Percentiles rank a stretch among this genome's conserved stretches.
phyloP scores from a whole-genome alignment of 2,888 invertebrate species.

The Stenichneumon culpator region DNA sequence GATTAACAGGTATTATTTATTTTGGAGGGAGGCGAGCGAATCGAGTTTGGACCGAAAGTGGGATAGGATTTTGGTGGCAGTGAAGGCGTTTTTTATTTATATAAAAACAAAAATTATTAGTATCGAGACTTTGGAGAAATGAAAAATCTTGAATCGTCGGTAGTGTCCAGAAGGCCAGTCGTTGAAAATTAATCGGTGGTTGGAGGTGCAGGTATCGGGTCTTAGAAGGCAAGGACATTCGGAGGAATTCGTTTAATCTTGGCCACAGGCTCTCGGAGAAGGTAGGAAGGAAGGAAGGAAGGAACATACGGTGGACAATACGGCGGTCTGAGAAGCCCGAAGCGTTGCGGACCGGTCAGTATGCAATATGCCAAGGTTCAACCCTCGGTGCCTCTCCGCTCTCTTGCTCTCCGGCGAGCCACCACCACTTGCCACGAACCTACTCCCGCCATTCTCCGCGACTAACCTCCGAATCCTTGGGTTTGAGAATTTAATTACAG shows the following conservation, averaged over 20 bases:
- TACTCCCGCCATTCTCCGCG: slow-evolving; percentile 68
- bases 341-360: slow-evolving; percentile 82
- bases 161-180: too few species aligned
- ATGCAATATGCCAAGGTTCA: slow-evolving; percentile 84
- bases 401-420: slow-evolving; percentile 55
- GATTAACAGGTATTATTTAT: slow-evolving; percentile 1
- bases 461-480: slow-evolving; percentile 82
- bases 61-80: not conserved
- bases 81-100: too few species aligned
- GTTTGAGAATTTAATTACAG: slow-evolving; percentile 85
- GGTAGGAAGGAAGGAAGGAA: slow-evolving; percentile 75
- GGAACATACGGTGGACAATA: slow-evolving; percentile 83
- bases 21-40: not conserved
- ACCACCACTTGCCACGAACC: slow-evolving; percentile 54
- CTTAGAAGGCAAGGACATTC: slow-evolving; percentile 62
- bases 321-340: slow-evolving; percentile 77
- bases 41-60: not conserved
- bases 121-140: too few species aligned
- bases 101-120: too few species aligned
- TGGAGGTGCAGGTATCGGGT: slow-evolving; percentile 16
- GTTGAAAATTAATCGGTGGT: too few species aligned
- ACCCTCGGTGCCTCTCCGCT: slow-evolving; percentile 47
- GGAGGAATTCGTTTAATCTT: slow-evolving; percentile 80
- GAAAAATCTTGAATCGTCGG: too few species aligned
- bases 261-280: slow-evolving; percentile 70